Percentiles rank a stretch among this genome's conserved stretches.
Evolutionary conservation across 2,113 vertebrate species (phyloP).

Genomic region (Lampris megalopsis): DNA sequence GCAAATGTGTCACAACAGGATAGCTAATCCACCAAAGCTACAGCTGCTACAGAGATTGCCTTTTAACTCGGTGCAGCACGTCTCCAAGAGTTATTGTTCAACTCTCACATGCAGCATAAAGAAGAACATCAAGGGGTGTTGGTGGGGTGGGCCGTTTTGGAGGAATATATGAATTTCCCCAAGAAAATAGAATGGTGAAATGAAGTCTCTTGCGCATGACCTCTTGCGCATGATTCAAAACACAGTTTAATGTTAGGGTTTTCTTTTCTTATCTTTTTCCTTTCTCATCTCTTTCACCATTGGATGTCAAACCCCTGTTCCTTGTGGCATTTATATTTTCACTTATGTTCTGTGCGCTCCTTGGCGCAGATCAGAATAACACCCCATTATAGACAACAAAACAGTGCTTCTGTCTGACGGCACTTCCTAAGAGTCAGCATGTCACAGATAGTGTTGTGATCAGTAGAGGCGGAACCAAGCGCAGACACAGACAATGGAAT

Average conservation of each 20-base stretch:
- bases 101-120: background rate
- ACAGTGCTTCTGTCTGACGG: constrained; percentile 30
- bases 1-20: constrained; percentile 67
- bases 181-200: constrained; percentile 7
- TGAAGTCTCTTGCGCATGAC: background rate
- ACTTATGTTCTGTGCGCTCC: constrained; percentile 16
- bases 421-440: constrained; percentile 1
- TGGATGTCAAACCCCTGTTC: constrained; percentile 30
- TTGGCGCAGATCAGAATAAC: constrained; percentile 15
- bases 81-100: constrained; percentile 48
- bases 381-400: constrained; percentile 23
- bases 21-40: constrained; percentile 53
- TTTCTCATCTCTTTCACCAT: constrained; percentile 47
- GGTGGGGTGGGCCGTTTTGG: background rate
- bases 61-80: constrained; percentile 49
- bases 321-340: constrained; percentile 44
- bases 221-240: too few relatives aligned
- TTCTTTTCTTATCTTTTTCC: constrained; percentile 19
- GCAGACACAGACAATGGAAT: too few relatives aligned
- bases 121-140: constrained; percentile 9
- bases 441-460: background rate
- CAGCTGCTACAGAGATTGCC: constrained; percentile 32
- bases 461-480: too few relatives aligned
- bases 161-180: constrained; percentile 17
- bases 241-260: too few relatives aligned